These are phyloP conservation scores for Sarcophaga carnaria DNA, from an alignment of 2,888 invertebrate genomes.

Conservation along the genomic window DNA sequence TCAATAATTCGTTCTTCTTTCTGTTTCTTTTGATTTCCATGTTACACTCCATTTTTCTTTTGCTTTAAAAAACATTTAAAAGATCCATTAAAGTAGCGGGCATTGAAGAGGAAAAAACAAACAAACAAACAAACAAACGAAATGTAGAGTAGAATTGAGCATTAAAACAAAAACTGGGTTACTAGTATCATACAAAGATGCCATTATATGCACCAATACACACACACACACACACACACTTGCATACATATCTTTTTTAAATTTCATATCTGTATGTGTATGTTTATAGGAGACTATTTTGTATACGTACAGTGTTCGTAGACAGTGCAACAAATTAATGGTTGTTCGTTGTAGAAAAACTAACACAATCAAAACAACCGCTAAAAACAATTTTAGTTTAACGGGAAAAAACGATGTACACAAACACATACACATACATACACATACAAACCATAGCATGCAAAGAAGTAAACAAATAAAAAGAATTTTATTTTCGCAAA, in stretches of 20 bases:
- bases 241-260: too few species aligned
- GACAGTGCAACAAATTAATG: background rate
- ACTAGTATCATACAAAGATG: slow-evolving; percentile 39
- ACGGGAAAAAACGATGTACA: background rate
- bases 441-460: background rate
- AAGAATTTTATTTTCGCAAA: slow-evolving; percentile 28
- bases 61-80: background rate
- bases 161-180: slow-evolving; percentile 55
- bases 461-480: slow-evolving; percentile 37
- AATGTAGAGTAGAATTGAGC: slow-evolving; percentile 4
- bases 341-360: background rate
- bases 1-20: background rate
- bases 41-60: background rate
- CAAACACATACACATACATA: background rate
- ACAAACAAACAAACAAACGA: background rate
- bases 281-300: background rate
- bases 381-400: slow-evolving; percentile 50
- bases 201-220: background rate
- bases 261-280: background rate
- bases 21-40: background rate
- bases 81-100: background rate
- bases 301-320: background rate
- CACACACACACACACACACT: slow-evolving; percentile 6
- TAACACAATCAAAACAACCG: slow-evolving; percentile 24
- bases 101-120: background rate